Evolutionary conservation across 2,113 vertebrate genomes (phyloP), one percentile per base, ranked within the genome.

Genomic region (Taurulus bubalis): DNA sequence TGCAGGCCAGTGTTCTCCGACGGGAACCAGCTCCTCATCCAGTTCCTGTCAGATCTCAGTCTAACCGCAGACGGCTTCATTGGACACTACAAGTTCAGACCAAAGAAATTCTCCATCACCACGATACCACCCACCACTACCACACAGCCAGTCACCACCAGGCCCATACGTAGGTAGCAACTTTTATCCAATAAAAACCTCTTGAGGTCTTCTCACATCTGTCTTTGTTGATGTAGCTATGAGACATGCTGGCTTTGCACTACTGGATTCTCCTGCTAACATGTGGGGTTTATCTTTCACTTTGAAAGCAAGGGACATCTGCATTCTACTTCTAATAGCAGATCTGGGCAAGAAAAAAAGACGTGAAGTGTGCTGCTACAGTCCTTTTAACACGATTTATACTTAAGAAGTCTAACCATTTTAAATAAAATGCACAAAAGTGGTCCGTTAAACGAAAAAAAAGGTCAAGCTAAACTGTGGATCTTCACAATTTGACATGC

Each of bases 1-100:
- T 91, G 77, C 88, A 99, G 98, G 80, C 98, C 98, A 0, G 97
- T 99, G 91, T 88, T 97, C 40, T 99, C 98, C 55, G 97, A 98
- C 38, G 96, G 87, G 83, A 99, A 99, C 91, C 97, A 98, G 83
- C 95, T 99, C 81, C 93, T 99, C 0, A 91, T 99, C 93, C 98
- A 99, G 94, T 99, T 99, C 93, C 95, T 99, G 79, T 99, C 98
- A 58, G 98, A 99, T 89, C 95, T 99, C 89, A 99, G 98, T 87
- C 94, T 99, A 72, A 99, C 98, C 10, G 98, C 98, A 20, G 98
- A 99, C 65, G 98, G 98, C 24, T 99, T 99, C 93, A 97, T 99
- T 55, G 96, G 96, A 65, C 97, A 99, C 92, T 99, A 99, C 90
- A 99, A 96, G 93, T 99, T 99, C 91, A 96, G 97, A 91, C 96